Base-by-base conservation (phyloP, 2,888 invertebrate genomes). In the Callimorpha dominula region DNA sequence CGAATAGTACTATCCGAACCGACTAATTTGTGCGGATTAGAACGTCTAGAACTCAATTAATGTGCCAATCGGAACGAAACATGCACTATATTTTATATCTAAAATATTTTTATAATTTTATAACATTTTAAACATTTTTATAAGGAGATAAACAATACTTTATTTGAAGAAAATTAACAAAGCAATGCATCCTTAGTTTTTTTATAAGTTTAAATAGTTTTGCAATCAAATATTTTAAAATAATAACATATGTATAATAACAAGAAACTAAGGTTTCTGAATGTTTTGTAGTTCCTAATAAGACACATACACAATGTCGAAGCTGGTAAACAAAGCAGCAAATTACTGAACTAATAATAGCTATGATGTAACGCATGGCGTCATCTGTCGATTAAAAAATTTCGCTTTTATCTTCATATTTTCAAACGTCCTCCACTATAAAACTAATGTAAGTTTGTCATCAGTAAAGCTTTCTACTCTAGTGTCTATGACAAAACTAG, bases 331-430 rank as follows among this genome's bases (percentile, higher is more conserved):
- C 67, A 72, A 65, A 64, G 54, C 71, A 52, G 31, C 15, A 63
- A 65, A 49, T 62, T 57, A 54, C 54, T 31, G 62, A 65, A 50
- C 67, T 72, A 71, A 52, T 65, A 73, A 66, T 72, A 78, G 17
- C 20, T n/a, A 63, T 81, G 83, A 81, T 65, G 68, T 77, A 54
- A 77, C 31, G 64, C 31, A 73, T 72, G 67, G 43, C 72, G 74
- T 81, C 83, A 83, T 73, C 62, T 65, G 68, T 68, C 68, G 64
- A 77, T 77, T 64, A 42, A 70, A 68, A 72, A 72, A 42, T 40
- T 7, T 72, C 64, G 69, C 14, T 12, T 31, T 31, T 60, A 31
- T 60, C 14, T 60, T 11, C 60, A 31, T 60, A 4, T 57, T 60
- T 14, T 60, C 14, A 20, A 31, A 7, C 14, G 31, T 20, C 4